phyloP scores from a whole-genome alignment of 2,888 invertebrate genomes.

The Lasioglossum malachurum region DNA sequence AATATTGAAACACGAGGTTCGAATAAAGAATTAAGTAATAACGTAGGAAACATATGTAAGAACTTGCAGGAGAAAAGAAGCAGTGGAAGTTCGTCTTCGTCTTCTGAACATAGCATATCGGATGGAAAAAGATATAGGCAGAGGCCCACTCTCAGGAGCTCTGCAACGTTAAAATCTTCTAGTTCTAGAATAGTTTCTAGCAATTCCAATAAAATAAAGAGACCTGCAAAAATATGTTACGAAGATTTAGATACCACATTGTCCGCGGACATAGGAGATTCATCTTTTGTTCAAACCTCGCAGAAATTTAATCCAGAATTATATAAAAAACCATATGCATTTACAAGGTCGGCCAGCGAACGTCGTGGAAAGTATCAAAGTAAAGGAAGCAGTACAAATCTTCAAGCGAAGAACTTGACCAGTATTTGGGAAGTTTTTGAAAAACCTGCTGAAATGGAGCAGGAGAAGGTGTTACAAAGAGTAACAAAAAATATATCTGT shows the following conservation, averaged over 20 bases:
- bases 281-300: conserved; percentile 86
- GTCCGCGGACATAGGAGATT: conserved; percentile 87
- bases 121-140: conserved; percentile 67
- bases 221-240: conserved; percentile 80
- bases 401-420: not conserved
- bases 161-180: conserved; percentile 45
- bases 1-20: not conserved
- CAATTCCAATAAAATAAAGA: conserved; percentile 68
- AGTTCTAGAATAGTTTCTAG: conserved; percentile 59
- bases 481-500: conserved; percentile 78
- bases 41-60: not conserved
- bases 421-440: conserved; percentile 25
- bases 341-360: conserved; percentile 78
- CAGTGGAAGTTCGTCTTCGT: conserved; percentile 14
- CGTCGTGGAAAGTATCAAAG: conserved; percentile 20
- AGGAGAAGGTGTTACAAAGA: conserved; percentile 76
- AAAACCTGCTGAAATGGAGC: conserved; percentile 55
- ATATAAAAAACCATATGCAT: conserved; percentile 79
- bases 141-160: conserved; percentile 70
- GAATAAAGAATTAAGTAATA: conserved; percentile 23
- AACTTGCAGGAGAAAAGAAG: conserved; percentile 18
- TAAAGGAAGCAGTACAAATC: conserved; percentile 1
- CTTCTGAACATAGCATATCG: conserved; percentile 39
- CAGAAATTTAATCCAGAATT: conserved; percentile 83
- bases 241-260: conserved; percentile 87